Evolutionary conservation across 2,797 vertebrate species (phyloP).

Genomic region (Rhinogobio ventralis): DNA sequence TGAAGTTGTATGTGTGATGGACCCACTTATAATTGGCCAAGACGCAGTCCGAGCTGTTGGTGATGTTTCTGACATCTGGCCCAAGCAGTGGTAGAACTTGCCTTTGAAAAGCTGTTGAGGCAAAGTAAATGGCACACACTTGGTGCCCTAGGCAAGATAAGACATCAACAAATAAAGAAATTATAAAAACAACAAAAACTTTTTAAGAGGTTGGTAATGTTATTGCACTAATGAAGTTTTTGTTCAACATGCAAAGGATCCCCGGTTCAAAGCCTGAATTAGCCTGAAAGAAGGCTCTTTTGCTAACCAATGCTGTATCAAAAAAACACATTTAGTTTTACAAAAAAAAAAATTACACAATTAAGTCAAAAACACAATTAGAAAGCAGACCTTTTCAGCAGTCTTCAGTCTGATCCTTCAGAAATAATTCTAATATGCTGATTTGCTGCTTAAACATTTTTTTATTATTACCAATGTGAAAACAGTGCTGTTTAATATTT

Average conservation of each 20-base stretch:
- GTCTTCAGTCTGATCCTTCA: not conserved
- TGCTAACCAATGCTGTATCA: not conserved
- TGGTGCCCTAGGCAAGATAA: not conserved
- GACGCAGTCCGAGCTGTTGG: conserved; percentile 94
- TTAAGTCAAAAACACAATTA: not conserved
- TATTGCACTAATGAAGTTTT: no score
- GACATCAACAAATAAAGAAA: not conserved
- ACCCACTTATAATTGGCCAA: conserved; percentile 96
- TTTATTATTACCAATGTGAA: no score
- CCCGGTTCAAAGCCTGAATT: not conserved
- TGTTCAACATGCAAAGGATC: not conserved
- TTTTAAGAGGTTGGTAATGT: no score
- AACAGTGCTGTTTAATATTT: no score
- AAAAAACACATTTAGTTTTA: no score
- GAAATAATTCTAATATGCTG: not conserved
- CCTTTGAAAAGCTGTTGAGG: conserved; percentile 93
- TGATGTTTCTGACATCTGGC: conserved; percentile 93
- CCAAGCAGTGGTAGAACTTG: conserved; percentile 96
- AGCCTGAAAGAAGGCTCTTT: not conserved
- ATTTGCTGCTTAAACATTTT: not conserved
- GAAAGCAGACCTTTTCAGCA: not conserved
- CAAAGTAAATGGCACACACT: conserved; percentile 54
- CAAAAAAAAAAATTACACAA: no score
- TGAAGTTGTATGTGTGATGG: conserved; percentile 98
- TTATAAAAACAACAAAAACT: no score